A percentile compares a stretch with the other conserved stretches of the same genome.
Conservation (phyloP, 2,113 vertebrate genomes). For the Dicerorhinus sumatrensis region DNA sequence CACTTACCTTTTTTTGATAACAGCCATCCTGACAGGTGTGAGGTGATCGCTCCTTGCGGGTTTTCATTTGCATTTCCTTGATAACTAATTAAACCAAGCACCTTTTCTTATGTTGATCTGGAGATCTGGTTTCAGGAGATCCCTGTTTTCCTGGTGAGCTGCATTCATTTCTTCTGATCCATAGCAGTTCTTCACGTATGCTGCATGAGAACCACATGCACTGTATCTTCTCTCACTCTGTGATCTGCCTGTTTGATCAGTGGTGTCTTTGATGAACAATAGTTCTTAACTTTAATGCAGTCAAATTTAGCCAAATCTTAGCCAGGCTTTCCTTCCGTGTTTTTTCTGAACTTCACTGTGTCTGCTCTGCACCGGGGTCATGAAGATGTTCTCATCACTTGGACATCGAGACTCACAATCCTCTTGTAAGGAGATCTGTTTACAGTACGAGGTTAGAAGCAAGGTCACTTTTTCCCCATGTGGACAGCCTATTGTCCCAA, state of each 20-base stretch:
- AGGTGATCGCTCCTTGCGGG: too few species aligned
- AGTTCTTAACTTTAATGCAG: background rate
- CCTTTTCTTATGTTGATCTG: background rate
- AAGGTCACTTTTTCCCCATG: background rate
- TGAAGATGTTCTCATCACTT: background rate
- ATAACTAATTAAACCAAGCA: background rate
- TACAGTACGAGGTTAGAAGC: background rate
- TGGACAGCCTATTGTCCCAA: background rate
- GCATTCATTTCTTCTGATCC: background rate
- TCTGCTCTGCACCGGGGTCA: too few species aligned
- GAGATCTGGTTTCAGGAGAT: too few species aligned
- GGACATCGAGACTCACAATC: background rate
- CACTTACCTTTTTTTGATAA: too few species aligned
- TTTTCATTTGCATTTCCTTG: too few species aligned
- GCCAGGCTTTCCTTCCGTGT: background rate
- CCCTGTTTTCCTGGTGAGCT: too few species aligned
- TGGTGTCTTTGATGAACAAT: background rate
- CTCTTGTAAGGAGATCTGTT: background rate
- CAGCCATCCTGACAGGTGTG: too few species aligned
- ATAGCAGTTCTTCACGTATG: background rate
- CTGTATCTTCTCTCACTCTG: background rate
- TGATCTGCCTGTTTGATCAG: background rate
- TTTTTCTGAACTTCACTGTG: background rate
- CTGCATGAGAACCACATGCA: background rate
- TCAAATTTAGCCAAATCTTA: background rate